Conservation (phyloP, 2,888 invertebrate genomes). For the Nephrotoma flavescens region DNA sequence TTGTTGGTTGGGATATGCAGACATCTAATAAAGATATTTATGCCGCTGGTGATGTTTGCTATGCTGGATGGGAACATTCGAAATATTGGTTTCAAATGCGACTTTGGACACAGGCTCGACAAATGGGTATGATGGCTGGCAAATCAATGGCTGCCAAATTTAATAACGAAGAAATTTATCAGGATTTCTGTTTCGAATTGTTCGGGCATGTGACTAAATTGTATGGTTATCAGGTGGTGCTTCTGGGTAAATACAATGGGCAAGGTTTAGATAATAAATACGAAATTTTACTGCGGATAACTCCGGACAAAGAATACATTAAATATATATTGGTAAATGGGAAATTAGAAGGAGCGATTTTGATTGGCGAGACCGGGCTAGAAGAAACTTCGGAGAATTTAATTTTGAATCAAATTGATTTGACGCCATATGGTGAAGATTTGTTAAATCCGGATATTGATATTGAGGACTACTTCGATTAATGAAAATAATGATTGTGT, state of each 20-base stretch:
- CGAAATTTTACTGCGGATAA: slow-evolving; percentile 73
- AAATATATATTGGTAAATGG: slow-evolving; percentile 79
- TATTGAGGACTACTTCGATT: slow-evolving; percentile 99
- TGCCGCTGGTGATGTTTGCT: slow-evolving; percentile 93
- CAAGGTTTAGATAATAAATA: slow-evolving; percentile 69
- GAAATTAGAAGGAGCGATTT: slow-evolving; percentile 77
- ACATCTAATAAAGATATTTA: slow-evolving; percentile 65
- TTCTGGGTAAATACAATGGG: slow-evolving; percentile 86
- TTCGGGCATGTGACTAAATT: slow-evolving; percentile 93
- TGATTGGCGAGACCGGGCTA: slow-evolving; percentile 92
- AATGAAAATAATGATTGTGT: slow-evolving; percentile 11
- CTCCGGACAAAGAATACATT: slow-evolving; percentile 65
- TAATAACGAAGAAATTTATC: slow-evolving; percentile 47
- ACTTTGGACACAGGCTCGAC: slow-evolving; percentile 94
- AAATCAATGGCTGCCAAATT: slow-evolving; percentile 64
- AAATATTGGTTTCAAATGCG: slow-evolving; percentile 89
- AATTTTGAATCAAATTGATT: slow-evolving; percentile 85
- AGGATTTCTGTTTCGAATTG: slow-evolving; percentile 94
- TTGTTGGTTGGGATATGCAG: slow-evolving; percentile 73
- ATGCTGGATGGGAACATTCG: slow-evolving; percentile 60
- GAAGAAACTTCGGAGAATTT: slow-evolving; percentile 98
- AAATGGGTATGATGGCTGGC: slow-evolving; percentile 93
- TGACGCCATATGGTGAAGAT: slow-evolving; percentile 77
- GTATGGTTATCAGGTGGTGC: slow-evolving; percentile 84
- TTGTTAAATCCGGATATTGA: slow-evolving; percentile 91